phyloP scores from a whole-genome alignment of 2,113 vertebrate species.

The Mustelus asterias region DNA sequence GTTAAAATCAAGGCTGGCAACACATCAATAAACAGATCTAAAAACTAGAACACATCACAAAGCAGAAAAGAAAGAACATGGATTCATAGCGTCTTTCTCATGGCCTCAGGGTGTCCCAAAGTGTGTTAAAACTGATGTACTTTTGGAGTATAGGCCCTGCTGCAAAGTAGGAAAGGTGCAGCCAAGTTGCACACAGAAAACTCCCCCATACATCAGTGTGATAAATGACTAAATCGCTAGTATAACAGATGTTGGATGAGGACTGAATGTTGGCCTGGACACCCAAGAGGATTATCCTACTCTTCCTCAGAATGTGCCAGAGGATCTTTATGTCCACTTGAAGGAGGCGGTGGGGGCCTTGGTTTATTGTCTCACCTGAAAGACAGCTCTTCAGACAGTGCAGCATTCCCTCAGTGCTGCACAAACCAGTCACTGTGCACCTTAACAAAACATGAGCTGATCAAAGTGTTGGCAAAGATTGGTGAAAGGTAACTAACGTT shows the following conservation, averaged over 20 bases:
- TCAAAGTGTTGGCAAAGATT: not conserved
- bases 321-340: not conserved
- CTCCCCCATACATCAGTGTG: not conserved
- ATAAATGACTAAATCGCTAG: not conserved
- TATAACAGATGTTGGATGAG: not conserved
- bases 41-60: not conserved
- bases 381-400: not conserved
- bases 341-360: not conserved
- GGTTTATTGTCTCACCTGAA: not conserved
- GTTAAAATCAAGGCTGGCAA: not conserved
- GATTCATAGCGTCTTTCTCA: not conserved
- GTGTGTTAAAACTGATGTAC: not conserved
- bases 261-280: not conserved
- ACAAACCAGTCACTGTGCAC: not conserved
- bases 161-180: not conserved
- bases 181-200: not conserved
- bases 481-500: not conserved
- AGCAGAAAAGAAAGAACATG: not conserved
- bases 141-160: not conserved
- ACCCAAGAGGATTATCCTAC: not conserved
- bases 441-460: not conserved
- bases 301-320: not conserved
- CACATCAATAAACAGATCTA: not conserved
- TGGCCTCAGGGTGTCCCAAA: not conserved
- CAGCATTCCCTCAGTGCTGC: not conserved